A percentile compares a stretch with the other conserved stretches of the same genome.
Conservation (phyloP, 2,888 invertebrate genomes). For the Hetaerina titia region DNA sequence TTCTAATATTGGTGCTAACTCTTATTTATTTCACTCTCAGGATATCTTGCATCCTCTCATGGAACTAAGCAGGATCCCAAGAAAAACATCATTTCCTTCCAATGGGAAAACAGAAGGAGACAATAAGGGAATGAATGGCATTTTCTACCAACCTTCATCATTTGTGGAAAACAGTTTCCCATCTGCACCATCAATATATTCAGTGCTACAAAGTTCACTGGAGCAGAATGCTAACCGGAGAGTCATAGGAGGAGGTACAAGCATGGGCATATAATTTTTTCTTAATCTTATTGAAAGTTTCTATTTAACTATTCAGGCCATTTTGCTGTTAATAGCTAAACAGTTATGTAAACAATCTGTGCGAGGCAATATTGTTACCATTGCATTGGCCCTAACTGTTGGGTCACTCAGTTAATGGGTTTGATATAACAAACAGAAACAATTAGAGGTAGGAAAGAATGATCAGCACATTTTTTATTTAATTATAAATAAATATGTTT, state of each 20-base stretch:
- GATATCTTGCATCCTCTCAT: conserved; percentile 49
- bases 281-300: background rate
- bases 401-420: too few relatives aligned
- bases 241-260: background rate
- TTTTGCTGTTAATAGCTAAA: too few relatives aligned
- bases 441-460: too few relatives aligned
- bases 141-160: background rate
- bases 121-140: background rate
- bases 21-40: background rate
- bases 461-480: too few relatives aligned
- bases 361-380: too few relatives aligned
- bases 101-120: background rate
- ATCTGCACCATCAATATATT: background rate
- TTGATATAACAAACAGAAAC: too few relatives aligned
- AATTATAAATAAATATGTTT: too few relatives aligned
- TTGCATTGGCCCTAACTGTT: too few relatives aligned
- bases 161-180: background rate
- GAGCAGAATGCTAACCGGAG: background rate
- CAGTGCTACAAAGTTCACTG: background rate
- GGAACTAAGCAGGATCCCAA: background rate
- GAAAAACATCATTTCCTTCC: background rate
- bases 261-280: background rate
- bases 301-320: too few relatives aligned
- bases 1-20: background rate
- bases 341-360: too few relatives aligned